Base-by-base conservation (phyloP, 2,888 invertebrate genomes). In the Schizotus pectinicornis region DNA sequence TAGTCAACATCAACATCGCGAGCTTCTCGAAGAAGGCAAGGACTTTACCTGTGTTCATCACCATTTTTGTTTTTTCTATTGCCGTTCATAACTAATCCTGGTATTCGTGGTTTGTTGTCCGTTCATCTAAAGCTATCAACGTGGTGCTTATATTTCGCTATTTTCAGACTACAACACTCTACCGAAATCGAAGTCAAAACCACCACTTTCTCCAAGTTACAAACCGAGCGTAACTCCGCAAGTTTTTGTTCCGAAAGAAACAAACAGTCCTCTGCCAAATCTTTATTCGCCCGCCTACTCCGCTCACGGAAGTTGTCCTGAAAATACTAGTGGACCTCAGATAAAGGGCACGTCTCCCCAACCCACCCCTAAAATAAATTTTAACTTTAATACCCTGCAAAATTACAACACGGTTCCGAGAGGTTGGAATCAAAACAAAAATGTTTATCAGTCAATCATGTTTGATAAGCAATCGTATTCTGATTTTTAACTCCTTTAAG, bases 321-420 rank as follows among this genome's bases (percentile, higher is more conserved):
- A 5, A 22, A 5, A 5, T 22, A 5, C 22, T 2, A 5, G 5
- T 22, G 22, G 22, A 22, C n/a, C n/a, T 22, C 22, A 5, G 5
- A 22, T 22, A 5, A 22, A 22, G 5, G 38, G 53, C 36, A 32
- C 36, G 47, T 7, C 47, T 52, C 63, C 67, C 11, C 67, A 70
- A 45, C 57, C 70, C 7, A 46, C 71, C 3, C 69, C 70, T 46
- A 73, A 70, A 55, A 56, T 77, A 37, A 73, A 74, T 56, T 73
- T 68, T 49, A 73, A 74, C 56, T 73, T 68, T 49, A 70, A 67
- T 54, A 68, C 64, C 38, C 55, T 77, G 9, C 70, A 81, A 71
- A 92, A 91, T 72, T 94, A 92, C 79, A 94, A 94, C 70, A 91
- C 90, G 0, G 91, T 92, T 32, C 89, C 94, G 3, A 85, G 92